Conservation (phyloP, 2,113 vertebrate genomes). For the Tringa solitaria region DNA sequence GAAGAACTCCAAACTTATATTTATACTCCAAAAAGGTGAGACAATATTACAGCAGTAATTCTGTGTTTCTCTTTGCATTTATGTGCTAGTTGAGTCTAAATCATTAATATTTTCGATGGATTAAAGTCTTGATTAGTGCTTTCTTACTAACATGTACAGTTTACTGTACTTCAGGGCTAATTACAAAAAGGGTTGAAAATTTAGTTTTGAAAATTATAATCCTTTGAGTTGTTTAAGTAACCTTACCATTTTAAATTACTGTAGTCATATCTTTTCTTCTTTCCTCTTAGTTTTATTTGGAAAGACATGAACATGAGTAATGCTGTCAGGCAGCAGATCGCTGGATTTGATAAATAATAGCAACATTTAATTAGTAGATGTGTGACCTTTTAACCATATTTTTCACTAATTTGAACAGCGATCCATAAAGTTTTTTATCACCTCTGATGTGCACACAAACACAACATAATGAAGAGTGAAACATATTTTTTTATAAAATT, state of each 20-base stretch:
- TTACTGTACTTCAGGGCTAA: not conserved
- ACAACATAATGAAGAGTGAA: not conserved
- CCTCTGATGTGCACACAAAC: not conserved
- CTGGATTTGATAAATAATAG: not conserved
- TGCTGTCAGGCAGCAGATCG: not conserved
- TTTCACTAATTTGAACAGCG: not conserved
- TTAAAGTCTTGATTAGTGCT: not conserved
- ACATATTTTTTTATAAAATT: not conserved
- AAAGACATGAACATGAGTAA: not conserved
- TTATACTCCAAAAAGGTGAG: slow-evolving; percentile 98
- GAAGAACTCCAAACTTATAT: slow-evolving; percentile 96
- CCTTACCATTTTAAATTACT: not conserved
- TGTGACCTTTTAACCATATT: not conserved
- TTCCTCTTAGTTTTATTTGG: not conserved
- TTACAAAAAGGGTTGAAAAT: not conserved
- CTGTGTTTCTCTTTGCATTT: not conserved
- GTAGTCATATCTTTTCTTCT: not conserved
- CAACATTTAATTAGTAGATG: not conserved
- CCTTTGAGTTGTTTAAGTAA: not conserved
- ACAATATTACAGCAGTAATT: not conserved
- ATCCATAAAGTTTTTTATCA: not conserved
- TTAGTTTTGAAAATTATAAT: not conserved
- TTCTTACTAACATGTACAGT: not conserved
- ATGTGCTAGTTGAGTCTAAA: not conserved
- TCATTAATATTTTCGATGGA: not conserved